Evolutionary conservation across 2,888 invertebrate species (phyloP).

Genomic region (Microchrysa polita): DNA sequence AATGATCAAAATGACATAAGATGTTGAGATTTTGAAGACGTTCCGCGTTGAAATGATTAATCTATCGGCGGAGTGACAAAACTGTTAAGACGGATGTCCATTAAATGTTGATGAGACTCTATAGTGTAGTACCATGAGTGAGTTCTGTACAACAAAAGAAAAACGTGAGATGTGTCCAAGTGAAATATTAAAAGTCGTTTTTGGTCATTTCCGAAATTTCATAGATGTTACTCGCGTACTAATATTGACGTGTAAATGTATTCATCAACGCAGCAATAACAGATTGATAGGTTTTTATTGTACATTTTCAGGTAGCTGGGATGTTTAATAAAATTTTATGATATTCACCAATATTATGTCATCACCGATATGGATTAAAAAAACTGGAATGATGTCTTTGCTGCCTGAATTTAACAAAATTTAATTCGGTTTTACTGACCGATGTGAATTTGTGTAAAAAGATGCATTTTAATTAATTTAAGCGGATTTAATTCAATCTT

Average conservation of each 20-base stretch:
- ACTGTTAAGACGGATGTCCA: slow-evolving; percentile 44
- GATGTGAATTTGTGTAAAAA: too few relatives aligned
- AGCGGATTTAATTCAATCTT: too few relatives aligned
- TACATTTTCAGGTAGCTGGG: too few relatives aligned
- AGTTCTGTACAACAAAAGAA: neutral
- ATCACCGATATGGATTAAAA: too few relatives aligned
- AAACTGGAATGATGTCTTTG: too few relatives aligned
- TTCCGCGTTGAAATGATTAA: slow-evolving; percentile 31
- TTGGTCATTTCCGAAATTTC: neutral
- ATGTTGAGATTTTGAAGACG: neutral
- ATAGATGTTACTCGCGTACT: neutral
- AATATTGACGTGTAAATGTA: neutral
- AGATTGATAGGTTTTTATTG: too few relatives aligned
- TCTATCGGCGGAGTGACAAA: slow-evolving; percentile 39
- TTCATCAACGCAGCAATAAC: too few relatives aligned
- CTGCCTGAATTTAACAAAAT: too few relatives aligned
- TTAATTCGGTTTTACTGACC: too few relatives aligned
- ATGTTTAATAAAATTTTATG: too few relatives aligned
- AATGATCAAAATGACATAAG: neutral
- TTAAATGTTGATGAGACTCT: slow-evolving; percentile 21
- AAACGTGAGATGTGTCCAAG: neutral
- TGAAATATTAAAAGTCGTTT: neutral
- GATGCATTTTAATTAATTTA: too few relatives aligned
- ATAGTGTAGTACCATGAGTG: neutral
- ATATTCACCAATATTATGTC: too few relatives aligned